These are phyloP conservation scores for Tipula helvola DNA, from an alignment of 2,888 invertebrate genomes.

Conservation along the genomic window DNA sequence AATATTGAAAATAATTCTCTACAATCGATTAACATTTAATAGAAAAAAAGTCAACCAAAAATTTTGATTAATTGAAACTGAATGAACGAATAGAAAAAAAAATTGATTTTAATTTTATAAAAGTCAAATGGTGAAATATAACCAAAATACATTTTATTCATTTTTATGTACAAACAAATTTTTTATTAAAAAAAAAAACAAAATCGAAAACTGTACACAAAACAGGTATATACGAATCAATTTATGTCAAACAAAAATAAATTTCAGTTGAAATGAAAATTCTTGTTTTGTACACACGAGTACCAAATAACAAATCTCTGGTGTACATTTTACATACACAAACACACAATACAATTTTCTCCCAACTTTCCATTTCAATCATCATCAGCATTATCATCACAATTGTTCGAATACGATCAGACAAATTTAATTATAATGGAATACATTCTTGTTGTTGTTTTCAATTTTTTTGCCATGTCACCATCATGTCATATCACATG, in stretches of 20 bases:
- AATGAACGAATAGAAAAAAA: not conserved
- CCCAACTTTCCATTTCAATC: not conserved
- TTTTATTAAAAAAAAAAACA: not conserved
- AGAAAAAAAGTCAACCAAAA: not conserved
- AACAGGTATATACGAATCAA: not conserved
- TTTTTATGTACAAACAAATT: not conserved
- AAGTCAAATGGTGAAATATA: not conserved
- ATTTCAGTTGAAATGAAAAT: not conserved
- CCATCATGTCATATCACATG: not conserved
- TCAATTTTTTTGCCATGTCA: not conserved
- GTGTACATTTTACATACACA: not conserved
- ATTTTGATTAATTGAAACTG: not conserved
- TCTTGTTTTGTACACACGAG: not conserved
- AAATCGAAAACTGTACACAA: not conserved
- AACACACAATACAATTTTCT: not conserved
- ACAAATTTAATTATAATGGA: not conserved
- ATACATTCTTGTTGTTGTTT: not conserved
- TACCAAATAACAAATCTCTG: not conserved
- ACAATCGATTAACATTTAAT: not conserved
- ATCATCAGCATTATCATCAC: not conserved
- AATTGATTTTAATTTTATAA: not conserved
- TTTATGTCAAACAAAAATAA: not conserved
- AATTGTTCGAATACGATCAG: not conserved
- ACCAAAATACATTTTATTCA: not conserved
- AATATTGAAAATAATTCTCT: not conserved